Evolutionary conservation across 2,888 invertebrate genomes (phyloP), one percentile per base, ranked within the genome.

Genomic region (Arctia plantaginis): DNA sequence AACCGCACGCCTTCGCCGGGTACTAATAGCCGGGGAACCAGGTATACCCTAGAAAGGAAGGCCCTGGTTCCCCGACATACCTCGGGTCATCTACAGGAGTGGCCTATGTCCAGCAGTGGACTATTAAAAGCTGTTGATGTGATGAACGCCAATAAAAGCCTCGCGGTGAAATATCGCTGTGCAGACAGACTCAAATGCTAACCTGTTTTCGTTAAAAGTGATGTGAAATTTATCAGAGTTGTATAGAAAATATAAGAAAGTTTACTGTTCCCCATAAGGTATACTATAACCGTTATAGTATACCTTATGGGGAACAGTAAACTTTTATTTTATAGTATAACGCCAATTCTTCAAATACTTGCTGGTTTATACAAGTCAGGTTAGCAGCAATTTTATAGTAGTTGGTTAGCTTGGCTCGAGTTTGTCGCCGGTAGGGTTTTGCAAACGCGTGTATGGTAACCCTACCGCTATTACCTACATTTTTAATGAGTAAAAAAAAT

Each of bases 371-470:
- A 44, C 23, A 30, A 47, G 33, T 7, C 65, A 30, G 65, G 64
- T 64, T 41, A 39, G 35, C 44, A 65, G 47, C 71, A 51, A 47
- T 59, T 27, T 44, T 44, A 18, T 44, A 10, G 62, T 62, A 72
- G 33, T 72, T 67, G 1, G 10, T 41, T 12, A 59, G 44, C 68
- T 62, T 66, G 23, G 39, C 41, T 30, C 44, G 30, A 64, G 47
- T 66, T 47, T 47, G 44, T 71, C 20, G 59, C 7, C 44, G 51
- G 10, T 15, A n/a, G 51, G 41, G 73, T 75, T 71, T 73, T 72
- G n/a, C 55, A 55, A n/a, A 59, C 72, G 74, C 73, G 77, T 77
- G 68, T 75, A 62, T 69, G 39, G 10, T 10, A n/a, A 55, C 47
- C 6, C 2, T 47, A n/a, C n/a, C n/a, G 15, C 8, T 7, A 6